phyloP scores from a whole-genome alignment of 2,797 vertebrate genomes.

The Neomorphus geoffroyi region DNA sequence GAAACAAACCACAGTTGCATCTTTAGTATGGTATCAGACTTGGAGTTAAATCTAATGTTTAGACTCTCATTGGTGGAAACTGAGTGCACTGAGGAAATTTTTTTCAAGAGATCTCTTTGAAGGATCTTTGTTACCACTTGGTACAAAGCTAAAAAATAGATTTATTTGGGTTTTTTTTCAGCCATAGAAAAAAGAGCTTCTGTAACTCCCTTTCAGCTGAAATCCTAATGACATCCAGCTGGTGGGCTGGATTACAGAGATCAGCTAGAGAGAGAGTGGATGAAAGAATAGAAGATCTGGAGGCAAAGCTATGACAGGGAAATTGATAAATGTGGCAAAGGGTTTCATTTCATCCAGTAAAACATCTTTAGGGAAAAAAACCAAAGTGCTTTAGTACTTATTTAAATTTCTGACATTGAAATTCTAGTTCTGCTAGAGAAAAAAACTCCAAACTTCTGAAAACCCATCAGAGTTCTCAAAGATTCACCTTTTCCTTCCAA shows the following conservation, averaged over 20 bases:
- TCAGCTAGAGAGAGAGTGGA: neutral
- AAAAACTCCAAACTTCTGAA: neutral
- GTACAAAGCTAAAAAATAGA: neutral
- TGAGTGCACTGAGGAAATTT: neutral
- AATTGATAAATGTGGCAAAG: neutral
- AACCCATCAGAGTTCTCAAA: neutral
- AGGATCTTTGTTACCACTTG: neutral
- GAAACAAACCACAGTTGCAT: neutral
- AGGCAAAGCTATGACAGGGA: neutral
- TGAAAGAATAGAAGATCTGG: neutral
- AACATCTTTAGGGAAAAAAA: neutral
- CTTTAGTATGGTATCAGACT: neutral
- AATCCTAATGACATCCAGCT: neutral
- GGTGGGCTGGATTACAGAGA: neutral
- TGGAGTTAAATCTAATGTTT: neutral
- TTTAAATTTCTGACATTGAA: neutral
- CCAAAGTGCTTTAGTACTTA: neutral
- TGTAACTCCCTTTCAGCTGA: neutral
- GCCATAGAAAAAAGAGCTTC: neutral
- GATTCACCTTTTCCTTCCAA: neutral
- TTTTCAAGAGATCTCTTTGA: neutral
- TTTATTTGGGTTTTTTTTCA: neutral
- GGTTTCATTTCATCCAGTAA: neutral
- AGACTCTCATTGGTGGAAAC: neutral
- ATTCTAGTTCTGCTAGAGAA: neutral